Evolutionary conservation across 1,140 invertebrate species (phyloP), one percentile per base, ranked within the genome.

Genomic region (Oedothorax gibbosus): DNA sequence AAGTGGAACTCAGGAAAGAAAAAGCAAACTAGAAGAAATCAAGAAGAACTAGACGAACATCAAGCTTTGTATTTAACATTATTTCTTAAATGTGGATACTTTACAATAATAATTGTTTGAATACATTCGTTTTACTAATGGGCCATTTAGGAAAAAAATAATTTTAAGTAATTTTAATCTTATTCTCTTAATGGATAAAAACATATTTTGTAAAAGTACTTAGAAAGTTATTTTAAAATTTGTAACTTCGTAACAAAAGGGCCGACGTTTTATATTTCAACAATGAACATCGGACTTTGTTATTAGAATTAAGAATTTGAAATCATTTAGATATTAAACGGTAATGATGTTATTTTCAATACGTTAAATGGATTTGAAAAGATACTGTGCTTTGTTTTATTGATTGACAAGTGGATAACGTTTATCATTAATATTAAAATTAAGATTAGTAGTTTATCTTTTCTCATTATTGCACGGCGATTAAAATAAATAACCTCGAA

Each of bases 21-120:
- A 71, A 71, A 81, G 49, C 49, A n/a, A 35, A 35, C 35, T 35
- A 35, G 1, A 35, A 81, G 56, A 81, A 69, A 71, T 81, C 78
- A 81, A 81, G 60, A 54, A 35, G 62, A 81, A 81, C 51, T 20
- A 68, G 65, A 81, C 50, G 66, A 81, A 35, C 71, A 35, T 81
- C 49, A 81, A 60, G 78, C 66, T 68, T 51, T 71, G 72, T 60
- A 49, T 81, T 35, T 35, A 73, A 82, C 35, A 73, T 82, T 64
- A 82, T 82, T 71, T 82, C 57, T 65, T 72, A 62, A 82, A 56
- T 64, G 69, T 60, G 80, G 80, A 82, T 82, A 82, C 68, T 64
- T 73, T 73, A 20, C 54, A 82, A 62, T 82, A 82, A 82, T 82
- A 71, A 71, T 73, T 82, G 56, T 73, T 82, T 82, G 53, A 57